Conservation (phyloP, 2,888 invertebrate species). For the Drosophila maculinotata region DNA sequence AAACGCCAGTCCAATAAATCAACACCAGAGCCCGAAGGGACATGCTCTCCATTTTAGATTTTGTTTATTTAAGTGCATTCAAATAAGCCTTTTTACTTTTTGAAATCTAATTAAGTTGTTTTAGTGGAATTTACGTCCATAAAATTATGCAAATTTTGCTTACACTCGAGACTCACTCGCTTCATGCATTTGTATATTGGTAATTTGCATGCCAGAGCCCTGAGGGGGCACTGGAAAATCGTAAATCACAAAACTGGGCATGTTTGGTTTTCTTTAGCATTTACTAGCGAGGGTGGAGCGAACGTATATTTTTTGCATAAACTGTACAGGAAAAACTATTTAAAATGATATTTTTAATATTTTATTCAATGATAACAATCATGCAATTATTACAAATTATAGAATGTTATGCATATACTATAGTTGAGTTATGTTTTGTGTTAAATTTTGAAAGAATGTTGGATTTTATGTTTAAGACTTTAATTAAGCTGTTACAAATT, state of each 20-base stretch:
- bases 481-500: too few species aligned
- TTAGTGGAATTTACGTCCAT: conserved; percentile 74
- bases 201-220: conserved; percentile 63
- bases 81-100: conserved; percentile 68
- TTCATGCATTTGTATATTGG: conserved; percentile 56
- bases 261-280: conserved; percentile 34
- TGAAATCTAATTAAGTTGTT: conserved; percentile 75
- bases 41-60: conserved; percentile 58
- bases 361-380: background rate
- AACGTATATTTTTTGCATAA: background rate
- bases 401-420: too few species aligned
- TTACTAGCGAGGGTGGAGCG: conserved; percentile 27
- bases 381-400: too few species aligned
- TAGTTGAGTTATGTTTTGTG: too few species aligned
- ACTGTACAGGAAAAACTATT: background rate
- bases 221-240: conserved; percentile 31
- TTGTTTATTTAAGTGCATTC: conserved; percentile 73
- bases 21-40: conserved; percentile 66
- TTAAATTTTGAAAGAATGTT: too few species aligned
- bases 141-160: conserved; percentile 73
- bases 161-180: conserved; percentile 27
- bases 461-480: too few species aligned
- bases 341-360: background rate
- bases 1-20: conserved; percentile 59
- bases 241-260: conserved; percentile 66